Percentiles rank a stretch among this genome's conserved stretches.
These are phyloP conservation scores for Prunella himalayana DNA, from an alignment of 2,113 vertebrate genomes.

Conservation along the genomic window DNA sequence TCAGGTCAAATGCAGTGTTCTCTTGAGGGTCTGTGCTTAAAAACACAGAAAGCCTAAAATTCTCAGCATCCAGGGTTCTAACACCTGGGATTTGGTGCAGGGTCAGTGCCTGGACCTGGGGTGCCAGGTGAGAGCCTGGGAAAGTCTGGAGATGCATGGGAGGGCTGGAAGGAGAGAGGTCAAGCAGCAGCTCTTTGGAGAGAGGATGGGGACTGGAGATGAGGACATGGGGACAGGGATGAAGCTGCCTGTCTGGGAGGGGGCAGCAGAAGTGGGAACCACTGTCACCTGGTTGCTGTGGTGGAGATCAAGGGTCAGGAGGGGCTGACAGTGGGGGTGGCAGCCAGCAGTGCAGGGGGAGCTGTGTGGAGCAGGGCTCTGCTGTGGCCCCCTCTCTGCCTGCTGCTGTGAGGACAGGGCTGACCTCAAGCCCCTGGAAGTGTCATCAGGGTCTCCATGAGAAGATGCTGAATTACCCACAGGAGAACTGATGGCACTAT, in stretches of 20 bases:
- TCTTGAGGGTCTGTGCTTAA: too few relatives aligned
- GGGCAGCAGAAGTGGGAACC: not conserved
- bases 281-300: not conserved
- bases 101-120: too few relatives aligned
- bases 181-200: not conserved
- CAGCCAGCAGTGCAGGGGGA: not conserved
- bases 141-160: not conserved
- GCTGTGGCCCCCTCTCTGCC: not conserved
- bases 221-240: not conserved
- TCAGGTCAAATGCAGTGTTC: too few relatives aligned
- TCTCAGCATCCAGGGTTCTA: too few relatives aligned
- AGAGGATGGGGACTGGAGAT: not conserved
- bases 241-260: not conserved
- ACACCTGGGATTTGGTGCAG: not conserved
- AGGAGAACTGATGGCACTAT: not conserved
- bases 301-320: not conserved
- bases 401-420: not conserved
- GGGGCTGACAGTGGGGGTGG: accelerated
- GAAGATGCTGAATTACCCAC: not conserved
- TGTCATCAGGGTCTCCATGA: not conserved
- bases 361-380: not conserved
- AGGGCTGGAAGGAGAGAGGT: not conserved
- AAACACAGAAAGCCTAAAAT: too few relatives aligned
- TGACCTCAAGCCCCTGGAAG: not conserved
- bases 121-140: not conserved